phyloP scores from a whole-genome alignment of 2,113 vertebrate species.

The Alectura lathami region DNA sequence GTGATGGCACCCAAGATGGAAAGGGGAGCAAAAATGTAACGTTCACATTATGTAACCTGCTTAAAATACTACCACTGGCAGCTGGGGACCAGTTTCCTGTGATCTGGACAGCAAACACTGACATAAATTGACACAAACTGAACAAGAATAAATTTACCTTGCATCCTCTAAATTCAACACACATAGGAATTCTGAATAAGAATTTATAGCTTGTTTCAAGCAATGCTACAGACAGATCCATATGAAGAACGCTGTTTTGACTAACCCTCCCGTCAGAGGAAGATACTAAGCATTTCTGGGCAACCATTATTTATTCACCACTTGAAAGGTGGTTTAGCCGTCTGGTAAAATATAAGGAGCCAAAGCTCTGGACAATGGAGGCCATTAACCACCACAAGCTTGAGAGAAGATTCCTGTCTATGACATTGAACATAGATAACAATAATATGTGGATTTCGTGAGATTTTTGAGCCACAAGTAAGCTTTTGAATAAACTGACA shows the following conservation, averaged over 20 bases:
- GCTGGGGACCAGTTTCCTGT: background rate
- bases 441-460: background rate
- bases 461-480: background rate
- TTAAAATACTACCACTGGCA: background rate
- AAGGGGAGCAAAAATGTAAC: background rate
- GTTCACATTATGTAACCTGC: background rate
- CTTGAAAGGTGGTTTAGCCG: background rate
- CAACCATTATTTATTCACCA: background rate
- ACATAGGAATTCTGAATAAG: background rate
- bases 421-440: background rate
- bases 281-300: background rate
- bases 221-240: background rate
- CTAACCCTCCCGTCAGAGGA: background rate
- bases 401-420: background rate
- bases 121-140: background rate
- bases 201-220: background rate
- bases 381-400: background rate
- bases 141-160: background rate
- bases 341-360: background rate
- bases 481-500: background rate
- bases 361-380: background rate
- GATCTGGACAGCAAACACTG: background rate
- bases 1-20: background rate
- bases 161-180: background rate
- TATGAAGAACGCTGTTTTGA: background rate